phyloP scores from a whole-genome alignment of 2,888 invertebrate species.

The Orthosia cruda region DNA sequence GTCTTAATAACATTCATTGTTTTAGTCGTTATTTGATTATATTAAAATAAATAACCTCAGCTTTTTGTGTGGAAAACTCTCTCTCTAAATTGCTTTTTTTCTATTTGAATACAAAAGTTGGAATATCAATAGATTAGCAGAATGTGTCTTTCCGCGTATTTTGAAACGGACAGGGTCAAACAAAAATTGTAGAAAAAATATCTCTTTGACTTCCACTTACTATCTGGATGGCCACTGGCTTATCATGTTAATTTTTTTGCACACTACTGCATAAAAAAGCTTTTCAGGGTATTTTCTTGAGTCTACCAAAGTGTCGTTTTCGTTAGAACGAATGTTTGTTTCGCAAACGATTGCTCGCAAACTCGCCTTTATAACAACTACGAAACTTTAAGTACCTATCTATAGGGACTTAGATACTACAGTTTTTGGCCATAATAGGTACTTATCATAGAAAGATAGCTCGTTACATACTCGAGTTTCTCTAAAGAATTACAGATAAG shows the following conservation, averaged over 20 bases:
- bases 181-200: too few species aligned
- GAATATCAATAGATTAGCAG: too few species aligned
- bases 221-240: too few species aligned
- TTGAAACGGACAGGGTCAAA: too few species aligned
- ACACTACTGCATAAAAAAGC: too few species aligned
- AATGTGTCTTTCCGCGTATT: too few species aligned
- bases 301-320: neutral
- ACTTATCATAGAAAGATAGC: neutral
- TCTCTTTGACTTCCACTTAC: too few species aligned
- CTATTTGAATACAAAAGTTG: too few species aligned
- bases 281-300: neutral
- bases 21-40: too few species aligned
- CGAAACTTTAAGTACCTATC: neutral
- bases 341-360: neutral
- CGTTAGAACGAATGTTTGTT: neutral
- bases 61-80: neutral
- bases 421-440: neutral
- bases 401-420: neutral
- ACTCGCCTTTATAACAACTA: constrained; percentile 1
- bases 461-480: neutral
- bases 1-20: neutral
- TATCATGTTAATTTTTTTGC: too few species aligned
- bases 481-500: neutral
- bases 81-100: too few species aligned
- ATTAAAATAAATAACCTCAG: neutral